Percentiles rank a stretch among this genome's conserved stretches.
phyloP scores from a whole-genome alignment of 2,888 invertebrate genomes.

The Carcina quercana region DNA sequence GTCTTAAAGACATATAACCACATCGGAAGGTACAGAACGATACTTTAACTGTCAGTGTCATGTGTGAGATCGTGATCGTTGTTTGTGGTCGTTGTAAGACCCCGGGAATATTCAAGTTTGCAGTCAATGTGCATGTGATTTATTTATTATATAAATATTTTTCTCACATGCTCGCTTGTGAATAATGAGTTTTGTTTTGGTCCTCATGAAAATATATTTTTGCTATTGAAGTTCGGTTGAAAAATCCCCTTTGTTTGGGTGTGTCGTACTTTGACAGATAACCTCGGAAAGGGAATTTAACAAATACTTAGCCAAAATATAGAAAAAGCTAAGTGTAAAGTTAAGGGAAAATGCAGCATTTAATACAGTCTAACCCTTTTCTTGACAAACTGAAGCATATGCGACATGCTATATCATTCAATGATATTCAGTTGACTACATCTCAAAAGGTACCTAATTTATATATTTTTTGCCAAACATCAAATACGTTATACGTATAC shows the following conservation, averaged over 20 bases:
- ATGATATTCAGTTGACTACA: conserved; percentile 74
- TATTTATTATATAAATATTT: no score
- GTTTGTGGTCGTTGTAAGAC: no score
- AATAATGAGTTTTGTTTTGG: not conserved
- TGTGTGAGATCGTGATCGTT: not conserved
- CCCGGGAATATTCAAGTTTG: conserved; percentile 17
- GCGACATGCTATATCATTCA: conserved; percentile 58
- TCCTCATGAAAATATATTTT: no score
- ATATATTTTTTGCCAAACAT: no score
- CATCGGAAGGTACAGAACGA: no score
- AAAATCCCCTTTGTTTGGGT: no score
- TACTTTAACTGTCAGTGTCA: not conserved
- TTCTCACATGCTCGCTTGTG: not conserved
- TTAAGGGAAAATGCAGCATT: conserved; percentile 48
- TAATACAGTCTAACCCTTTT: conserved; percentile 72
- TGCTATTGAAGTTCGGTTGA: no score
- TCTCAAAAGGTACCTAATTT: conserved; percentile 88
- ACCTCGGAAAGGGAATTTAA: conserved; percentile 22
- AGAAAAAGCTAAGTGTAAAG: not conserved
- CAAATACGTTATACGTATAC: no score
- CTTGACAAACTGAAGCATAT: conserved; percentile 71
- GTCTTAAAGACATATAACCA: no score
- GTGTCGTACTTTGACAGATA: conserved; percentile 30
- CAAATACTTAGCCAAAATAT: conserved; percentile 5
- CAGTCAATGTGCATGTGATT: not conserved